A percentile compares a stretch with the other conserved stretches of the same genome.
Conservation (phyloP, 2,797 vertebrate species). For the Alfaro cultratus region DNA sequence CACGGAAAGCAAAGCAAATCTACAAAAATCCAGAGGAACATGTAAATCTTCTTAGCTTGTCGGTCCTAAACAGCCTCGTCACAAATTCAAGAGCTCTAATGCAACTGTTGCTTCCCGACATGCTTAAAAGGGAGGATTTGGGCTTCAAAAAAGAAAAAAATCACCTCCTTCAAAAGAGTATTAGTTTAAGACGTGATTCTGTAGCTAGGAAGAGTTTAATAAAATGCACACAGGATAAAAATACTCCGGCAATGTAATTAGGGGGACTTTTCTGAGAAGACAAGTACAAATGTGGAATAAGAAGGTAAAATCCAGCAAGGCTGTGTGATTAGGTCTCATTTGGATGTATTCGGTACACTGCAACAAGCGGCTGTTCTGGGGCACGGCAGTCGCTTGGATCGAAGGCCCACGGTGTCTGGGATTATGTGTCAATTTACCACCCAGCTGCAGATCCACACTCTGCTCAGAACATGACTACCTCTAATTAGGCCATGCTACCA, state of each 20-base stretch:
- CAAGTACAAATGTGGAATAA: conserved; percentile 77
- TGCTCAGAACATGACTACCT: conserved; percentile 78
- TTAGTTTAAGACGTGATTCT: conserved; percentile 57
- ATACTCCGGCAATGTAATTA: conserved; percentile 74
- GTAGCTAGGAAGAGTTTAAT: conserved; percentile 63
- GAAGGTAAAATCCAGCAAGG: conserved; percentile 75
- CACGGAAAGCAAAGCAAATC: conserved; percentile 37
- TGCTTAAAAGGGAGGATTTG: conserved; percentile 26
- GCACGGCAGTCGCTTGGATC: conserved; percentile 68
- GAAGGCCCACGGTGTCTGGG: conserved; percentile 75
- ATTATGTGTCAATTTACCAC: conserved; percentile 84
- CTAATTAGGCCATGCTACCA: conserved; percentile 83
- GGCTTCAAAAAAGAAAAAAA: conserved; percentile 23
- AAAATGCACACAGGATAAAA: conserved; percentile 56
- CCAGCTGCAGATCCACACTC: conserved; percentile 76
- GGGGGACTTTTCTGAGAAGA: conserved; percentile 71
- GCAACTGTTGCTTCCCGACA: conserved; percentile 37
- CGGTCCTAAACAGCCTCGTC: conserved; percentile 18
- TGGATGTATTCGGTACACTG: conserved; percentile 71
- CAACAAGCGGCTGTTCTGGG: conserved; percentile 65
- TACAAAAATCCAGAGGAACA: conserved; percentile 50
- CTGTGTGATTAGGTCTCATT: conserved; percentile 78
- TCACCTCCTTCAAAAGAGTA: conserved; percentile 31
- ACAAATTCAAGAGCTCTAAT: conserved; percentile 31
- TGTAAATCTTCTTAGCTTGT: conserved; percentile 40